phyloP scores from a whole-genome alignment of 2,888 invertebrate species.

The Polyploca ridens region DNA sequence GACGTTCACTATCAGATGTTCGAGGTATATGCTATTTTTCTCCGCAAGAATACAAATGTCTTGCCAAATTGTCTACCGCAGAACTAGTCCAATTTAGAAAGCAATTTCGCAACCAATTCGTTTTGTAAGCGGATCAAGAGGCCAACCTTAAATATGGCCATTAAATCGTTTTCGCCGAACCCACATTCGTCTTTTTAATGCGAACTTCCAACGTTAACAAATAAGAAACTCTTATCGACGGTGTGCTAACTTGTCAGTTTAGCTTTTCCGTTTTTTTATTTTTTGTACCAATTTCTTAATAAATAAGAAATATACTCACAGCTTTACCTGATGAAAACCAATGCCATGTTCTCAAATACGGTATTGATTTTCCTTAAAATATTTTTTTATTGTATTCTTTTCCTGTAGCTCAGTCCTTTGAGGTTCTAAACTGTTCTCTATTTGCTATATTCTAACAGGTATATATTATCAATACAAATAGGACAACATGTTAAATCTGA shows the following conservation, averaged over 20 bases:
- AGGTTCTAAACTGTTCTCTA: conserved; percentile 1
- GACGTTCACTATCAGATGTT: conserved; percentile 77
- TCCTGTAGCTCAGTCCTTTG: conserved; percentile 12
- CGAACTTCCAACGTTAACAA: conserved; percentile 60
- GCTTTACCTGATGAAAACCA: conserved; percentile 27
- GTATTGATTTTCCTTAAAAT: conserved; percentile 31
- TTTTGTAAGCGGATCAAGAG: conserved; percentile 81
- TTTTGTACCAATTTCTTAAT: neutral
- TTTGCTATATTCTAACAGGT: conserved; percentile 1
- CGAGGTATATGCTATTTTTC: conserved; percentile 80
- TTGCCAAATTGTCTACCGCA: conserved; percentile 82
- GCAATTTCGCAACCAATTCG: conserved; percentile 83
- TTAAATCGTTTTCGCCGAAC: conserved; percentile 72
- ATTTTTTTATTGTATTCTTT: conserved; percentile 21
- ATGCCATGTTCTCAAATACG: conserved; percentile 26
- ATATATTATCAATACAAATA: no score
- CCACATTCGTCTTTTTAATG: conserved; percentile 70
- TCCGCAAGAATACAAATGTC: conserved; percentile 82
- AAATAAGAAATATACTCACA: conserved; percentile 14
- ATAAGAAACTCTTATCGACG: conserved; percentile 56
- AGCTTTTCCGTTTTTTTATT: conserved; percentile 31
- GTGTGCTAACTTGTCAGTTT: conserved; percentile 46
- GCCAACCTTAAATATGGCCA: conserved; percentile 77
- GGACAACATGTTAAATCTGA: no score
- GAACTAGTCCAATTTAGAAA: conserved; percentile 83